Evolutionary conservation across 1,140 invertebrate genomes (phyloP), one percentile per base, ranked within the genome.

Genomic region (Zelostemma sp.): DNA sequence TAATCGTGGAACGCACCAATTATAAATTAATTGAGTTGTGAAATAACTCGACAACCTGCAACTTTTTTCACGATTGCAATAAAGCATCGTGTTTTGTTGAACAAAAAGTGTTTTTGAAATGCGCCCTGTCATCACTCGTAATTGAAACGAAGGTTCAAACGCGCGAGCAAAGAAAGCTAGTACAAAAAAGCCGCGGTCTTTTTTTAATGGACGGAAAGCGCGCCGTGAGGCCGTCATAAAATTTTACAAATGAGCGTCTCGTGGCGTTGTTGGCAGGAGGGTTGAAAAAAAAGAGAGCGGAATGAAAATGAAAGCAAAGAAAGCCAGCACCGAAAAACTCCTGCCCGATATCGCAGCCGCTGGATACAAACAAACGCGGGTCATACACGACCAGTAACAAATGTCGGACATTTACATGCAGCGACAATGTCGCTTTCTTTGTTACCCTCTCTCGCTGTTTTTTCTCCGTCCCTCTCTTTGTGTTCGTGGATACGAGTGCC

Each of bases 351-450:
- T 47, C 28, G 40, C 43, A 54, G 55, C 66, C 59, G 54, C 45
- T 67, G 65, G 69, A 74, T 73, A 77, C 79, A 78, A 84, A 83
- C 77, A 83, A 81, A 79, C 76, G 74, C 45, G 70, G 79, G 73
- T 82, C 80, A 80, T 82, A 82, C 79, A 75, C 70, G 72, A 67
- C 59, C 73, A 75, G 76, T 83, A 81, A 83, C 81, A 84, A 84
- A 84, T 82, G 79, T 81, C 58, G 73, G 80, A 81, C 81, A 84
- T 84, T 83, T 83, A 83, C 80, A 84, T 84, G 82, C 81, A 81
- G 77, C 71, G 75, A 74, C 74, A 67, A 77, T 74, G 73, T 55
- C 41, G 25, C 50, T 8, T 18, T 21, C 21, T 21, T 38, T 43
- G 17, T 46, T 16, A 28, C 46, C 12, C 46, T 49, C 17, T 38